A percentile compares a stretch with the other conserved stretches of the same genome.
Conservation (phyloP, 2,113 vertebrate genomes). For the Globicephala melas region DNA sequence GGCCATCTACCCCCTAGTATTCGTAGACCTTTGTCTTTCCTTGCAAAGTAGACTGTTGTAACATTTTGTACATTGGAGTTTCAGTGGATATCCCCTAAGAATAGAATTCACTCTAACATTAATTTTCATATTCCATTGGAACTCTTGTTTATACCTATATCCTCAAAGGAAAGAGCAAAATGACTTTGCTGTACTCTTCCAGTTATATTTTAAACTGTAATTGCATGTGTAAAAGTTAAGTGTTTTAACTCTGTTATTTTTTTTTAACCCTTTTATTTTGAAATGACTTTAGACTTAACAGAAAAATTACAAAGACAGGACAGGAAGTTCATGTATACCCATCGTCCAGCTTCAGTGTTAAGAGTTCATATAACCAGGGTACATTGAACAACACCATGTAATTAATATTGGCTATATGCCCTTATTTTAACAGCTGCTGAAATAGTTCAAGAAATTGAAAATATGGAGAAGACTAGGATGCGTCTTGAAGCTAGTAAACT, state of each 20-base stretch:
- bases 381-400: background rate
- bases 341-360: background rate
- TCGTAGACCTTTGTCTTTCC: background rate
- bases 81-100: background rate
- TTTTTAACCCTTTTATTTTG: background rate
- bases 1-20: background rate
- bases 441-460: constrained; percentile 91
- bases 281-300: background rate
- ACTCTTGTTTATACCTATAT: background rate
- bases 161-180: background rate
- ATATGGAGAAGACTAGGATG: constrained; percentile 87
- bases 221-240: background rate
- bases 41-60: background rate
- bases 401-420: background rate
- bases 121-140: background rate
- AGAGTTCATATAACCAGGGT: background rate
- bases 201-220: background rate
- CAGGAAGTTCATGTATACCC: background rate
- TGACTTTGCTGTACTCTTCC: background rate
- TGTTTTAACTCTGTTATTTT: background rate
- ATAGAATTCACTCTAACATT: background rate
- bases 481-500: constrained; percentile 82
- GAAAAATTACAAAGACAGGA: background rate
- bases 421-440: constrained; percentile 88
- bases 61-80: background rate